phyloP scores from a whole-genome alignment of 2,888 invertebrate species.

The Achlya flavicornis region DNA sequence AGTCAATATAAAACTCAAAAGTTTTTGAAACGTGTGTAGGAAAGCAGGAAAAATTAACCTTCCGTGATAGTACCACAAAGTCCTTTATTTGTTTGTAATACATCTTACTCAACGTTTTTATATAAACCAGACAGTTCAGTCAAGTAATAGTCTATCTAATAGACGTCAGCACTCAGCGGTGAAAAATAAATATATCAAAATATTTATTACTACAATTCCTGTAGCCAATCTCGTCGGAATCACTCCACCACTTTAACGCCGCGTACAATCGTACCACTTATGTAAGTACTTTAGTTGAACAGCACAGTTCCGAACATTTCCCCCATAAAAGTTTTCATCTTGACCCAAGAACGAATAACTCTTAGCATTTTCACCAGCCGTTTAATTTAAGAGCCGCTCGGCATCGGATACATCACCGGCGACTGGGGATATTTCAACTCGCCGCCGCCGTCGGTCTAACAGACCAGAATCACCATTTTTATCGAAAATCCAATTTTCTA shows the following conservation, averaged over 20 bases:
- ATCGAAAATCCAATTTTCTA: slow-evolving; percentile 62
- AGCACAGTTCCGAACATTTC: slow-evolving; percentile 13
- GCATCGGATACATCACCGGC: slow-evolving; percentile 24
- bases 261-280: slow-evolving; percentile 13
- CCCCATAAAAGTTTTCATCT: slow-evolving; percentile 27
- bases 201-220: too few relatives aligned
- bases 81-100: too few relatives aligned
- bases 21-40: too few relatives aligned
- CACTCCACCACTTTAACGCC: background rate
- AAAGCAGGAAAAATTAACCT: too few relatives aligned
- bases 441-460: slow-evolving; percentile 20
- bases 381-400: slow-evolving; percentile 37
- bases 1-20: too few relatives aligned
- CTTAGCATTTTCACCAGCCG: slow-evolving; percentile 34
- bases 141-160: too few relatives aligned
- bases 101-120: too few relatives aligned
- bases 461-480: slow-evolving; percentile 54
- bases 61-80: too few relatives aligned
- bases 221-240: background rate
- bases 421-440: slow-evolving; percentile 30
- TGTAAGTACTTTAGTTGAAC: slow-evolving; percentile 11
- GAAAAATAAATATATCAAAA: too few relatives aligned
- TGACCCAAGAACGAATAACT: slow-evolving; percentile 17
- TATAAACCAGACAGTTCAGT: too few relatives aligned
- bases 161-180: too few relatives aligned